Conservation (phyloP, 2,888 invertebrate genomes). For the Harmothoe impar region DNA sequence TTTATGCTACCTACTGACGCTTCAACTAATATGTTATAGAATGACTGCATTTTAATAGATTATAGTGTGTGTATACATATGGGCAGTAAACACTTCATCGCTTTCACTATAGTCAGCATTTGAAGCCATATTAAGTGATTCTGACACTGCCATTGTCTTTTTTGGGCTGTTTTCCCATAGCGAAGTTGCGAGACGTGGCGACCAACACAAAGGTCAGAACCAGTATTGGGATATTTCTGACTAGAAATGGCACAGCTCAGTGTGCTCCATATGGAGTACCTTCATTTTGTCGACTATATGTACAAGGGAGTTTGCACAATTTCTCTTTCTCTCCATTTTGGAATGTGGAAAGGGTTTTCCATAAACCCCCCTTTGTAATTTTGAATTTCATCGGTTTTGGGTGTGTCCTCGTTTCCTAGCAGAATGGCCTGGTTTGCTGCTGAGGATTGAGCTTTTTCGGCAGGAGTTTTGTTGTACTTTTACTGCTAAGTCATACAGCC, state of each 20-base stretch:
- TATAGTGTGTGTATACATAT: background rate
- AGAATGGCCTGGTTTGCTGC: constrained; percentile 16
- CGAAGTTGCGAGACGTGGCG: constrained; percentile 33
- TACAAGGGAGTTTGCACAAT: background rate
- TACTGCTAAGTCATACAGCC: background rate
- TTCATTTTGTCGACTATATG: background rate
- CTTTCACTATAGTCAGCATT: background rate
- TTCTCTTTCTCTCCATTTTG: constrained; percentile 2
- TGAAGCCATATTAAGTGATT: background rate
- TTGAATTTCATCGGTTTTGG: constrained; percentile 18
- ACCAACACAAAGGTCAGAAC: constrained; percentile 47
- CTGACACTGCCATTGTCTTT: constrained; percentile 37
- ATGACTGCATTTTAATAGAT: constrained; percentile 5
- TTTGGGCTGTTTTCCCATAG: constrained; percentile 39
- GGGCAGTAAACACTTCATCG: background rate
- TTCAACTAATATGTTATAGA: background rate
- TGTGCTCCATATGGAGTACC: background rate
- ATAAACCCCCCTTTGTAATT: background rate
- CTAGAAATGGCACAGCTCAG: constrained; percentile 14
- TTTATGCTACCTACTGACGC: background rate
- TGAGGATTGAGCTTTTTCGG: constrained; percentile 24
- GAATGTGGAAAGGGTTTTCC: background rate
- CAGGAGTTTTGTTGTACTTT: background rate
- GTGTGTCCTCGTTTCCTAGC: constrained; percentile 9
- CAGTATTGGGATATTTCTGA: constrained; percentile 8